phyloP scores from a whole-genome alignment of 2,797 vertebrate species.

The Tangara arthus region DNA sequence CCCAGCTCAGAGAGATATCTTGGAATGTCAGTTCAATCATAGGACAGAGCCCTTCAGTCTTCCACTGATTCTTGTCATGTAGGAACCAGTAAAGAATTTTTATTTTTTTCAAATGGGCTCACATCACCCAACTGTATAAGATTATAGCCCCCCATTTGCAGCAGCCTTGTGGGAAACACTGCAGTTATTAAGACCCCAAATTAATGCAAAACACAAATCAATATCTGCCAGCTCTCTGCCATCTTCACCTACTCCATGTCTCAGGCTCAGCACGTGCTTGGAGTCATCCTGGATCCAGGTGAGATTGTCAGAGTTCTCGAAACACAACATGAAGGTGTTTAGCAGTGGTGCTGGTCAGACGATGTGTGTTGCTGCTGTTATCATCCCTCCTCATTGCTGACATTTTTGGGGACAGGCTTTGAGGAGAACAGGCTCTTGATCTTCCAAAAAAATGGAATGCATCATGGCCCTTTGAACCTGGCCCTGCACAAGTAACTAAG shows the following conservation, averaged over 20 bases:
- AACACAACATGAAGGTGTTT: background rate
- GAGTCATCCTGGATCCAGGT: rapidly evolving
- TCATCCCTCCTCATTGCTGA: background rate
- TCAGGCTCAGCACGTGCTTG: background rate
- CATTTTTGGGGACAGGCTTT: background rate
- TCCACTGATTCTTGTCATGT: background rate
- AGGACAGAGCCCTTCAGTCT: background rate
- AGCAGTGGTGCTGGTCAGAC: background rate
- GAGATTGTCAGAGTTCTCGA: background rate
- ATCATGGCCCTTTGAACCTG: background rate
- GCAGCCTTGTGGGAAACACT: background rate
- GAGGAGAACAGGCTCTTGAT: background rate
- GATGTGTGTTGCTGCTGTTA: background rate
- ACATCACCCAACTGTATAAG: background rate
- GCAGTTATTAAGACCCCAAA: background rate
- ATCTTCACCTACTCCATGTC: background rate
- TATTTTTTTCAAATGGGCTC: background rate
- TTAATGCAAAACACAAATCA: background rate
- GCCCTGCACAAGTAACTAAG: background rate
- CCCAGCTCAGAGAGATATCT: background rate
- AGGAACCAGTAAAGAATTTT: background rate
- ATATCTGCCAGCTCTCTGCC: background rate
- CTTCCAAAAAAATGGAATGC: background rate
- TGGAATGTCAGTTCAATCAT: background rate
- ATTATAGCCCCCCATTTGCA: background rate